These are phyloP conservation scores for Brachionus asplanchnoidis DNA, from an alignment of 1,140 invertebrate species.

Conservation along the genomic window DNA sequence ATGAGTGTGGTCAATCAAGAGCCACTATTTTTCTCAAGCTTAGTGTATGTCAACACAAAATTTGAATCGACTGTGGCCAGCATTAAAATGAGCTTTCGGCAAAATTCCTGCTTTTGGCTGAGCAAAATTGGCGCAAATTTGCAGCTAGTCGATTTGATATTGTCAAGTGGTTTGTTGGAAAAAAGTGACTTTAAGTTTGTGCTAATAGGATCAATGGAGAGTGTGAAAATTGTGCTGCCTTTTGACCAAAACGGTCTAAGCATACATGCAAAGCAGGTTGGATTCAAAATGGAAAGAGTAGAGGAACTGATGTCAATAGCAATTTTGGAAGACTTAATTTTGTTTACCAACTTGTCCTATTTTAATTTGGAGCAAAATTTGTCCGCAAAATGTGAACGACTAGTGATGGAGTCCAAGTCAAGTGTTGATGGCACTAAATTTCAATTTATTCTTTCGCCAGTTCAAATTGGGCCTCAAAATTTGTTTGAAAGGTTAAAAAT, in stretches of 20 bases:
- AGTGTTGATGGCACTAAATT: background rate
- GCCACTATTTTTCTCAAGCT: background rate
- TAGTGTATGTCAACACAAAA: background rate
- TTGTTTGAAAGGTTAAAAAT: background rate
- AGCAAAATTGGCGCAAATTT: background rate
- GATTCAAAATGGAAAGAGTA: background rate
- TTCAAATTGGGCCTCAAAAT: background rate
- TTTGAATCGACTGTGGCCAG: background rate
- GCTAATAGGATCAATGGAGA: conserved; percentile 2
- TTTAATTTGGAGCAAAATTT: background rate
- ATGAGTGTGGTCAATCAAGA: background rate
- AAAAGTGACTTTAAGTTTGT: background rate
- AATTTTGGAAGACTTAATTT: background rate
- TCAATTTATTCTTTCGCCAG: conserved; percentile 2
- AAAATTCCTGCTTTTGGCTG: background rate
- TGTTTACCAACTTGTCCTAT: background rate
- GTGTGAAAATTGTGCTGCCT: background rate
- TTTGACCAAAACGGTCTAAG: background rate
- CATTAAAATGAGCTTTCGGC: background rate
- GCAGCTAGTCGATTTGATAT: background rate
- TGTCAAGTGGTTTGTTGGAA: background rate
- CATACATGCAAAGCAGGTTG: background rate
- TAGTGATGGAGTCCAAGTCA: background rate
- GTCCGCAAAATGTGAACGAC: background rate
- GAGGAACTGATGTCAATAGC: background rate